Evolutionary conservation across 1,140 invertebrate genomes (phyloP), one percentile per base, ranked within the genome.

Genomic region (Cydia pomonella): DNA sequence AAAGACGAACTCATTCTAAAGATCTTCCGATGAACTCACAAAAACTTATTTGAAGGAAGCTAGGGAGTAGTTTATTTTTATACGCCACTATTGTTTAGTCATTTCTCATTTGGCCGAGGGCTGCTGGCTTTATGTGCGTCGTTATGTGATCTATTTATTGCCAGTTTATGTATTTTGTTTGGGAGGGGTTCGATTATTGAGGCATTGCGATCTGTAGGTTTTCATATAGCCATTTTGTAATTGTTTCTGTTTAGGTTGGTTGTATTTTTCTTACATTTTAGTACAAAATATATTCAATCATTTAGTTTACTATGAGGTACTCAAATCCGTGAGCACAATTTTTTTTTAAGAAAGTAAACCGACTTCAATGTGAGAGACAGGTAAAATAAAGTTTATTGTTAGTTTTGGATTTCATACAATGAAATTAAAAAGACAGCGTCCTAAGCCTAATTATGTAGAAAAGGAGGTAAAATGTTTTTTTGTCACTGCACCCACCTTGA

Each of bases 1-100:
- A 73, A 76, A 73, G 81, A 75, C 83, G 80, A 89, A 85, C 83
- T 87, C 87, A 84, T 88, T 91, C 84, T 89, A 89, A 90, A 90
- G 86, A 87, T 87, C 87, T 88, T 89, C 86, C 87, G 85, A 90
- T 91, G 88, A 87, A 89, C 86, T 91, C 84, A 84, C 85, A 90
- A 89, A 89, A 90, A 90, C 80, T 91, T 90, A 85, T 85, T 85
- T 85, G 80, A 80, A 78, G 87, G 81, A 85, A 88, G 81, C 79
- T 74, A 77, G 79, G 53, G 77, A 84, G 81, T 89, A 85, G 80
- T 91, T 90, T 89, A 88, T 89, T 89, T 90, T 88, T 90, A 89
- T 88, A 81, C 84, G 75, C 76, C 78, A 85, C 87, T 89, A 90
- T 91, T 91, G 89, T 91, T 91, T 90, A 87, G 83, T 85, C 84